Percentiles rank a stretch among this genome's conserved stretches.
Evolutionary conservation across 2,797 vertebrate genomes (phyloP).

Genomic region (Cottoperca gobio): DNA sequence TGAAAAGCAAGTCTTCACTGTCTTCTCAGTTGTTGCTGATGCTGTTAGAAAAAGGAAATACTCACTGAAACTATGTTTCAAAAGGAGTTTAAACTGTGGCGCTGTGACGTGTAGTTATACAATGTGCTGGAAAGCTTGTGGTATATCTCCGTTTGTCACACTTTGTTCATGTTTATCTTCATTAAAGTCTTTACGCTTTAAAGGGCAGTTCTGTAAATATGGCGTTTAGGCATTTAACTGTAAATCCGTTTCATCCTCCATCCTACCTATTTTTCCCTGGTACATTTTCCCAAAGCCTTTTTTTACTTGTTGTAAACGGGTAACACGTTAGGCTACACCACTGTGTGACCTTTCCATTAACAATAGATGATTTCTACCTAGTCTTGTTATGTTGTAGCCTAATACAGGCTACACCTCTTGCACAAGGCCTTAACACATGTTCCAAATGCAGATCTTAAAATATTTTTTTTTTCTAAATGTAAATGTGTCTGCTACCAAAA

Average conservation of each 20-base stretch:
- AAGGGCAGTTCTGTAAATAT: not conserved
- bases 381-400: not conserved
- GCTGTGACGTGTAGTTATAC: not conserved
- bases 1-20: constrained; percentile 16
- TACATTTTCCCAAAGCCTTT: not conserved
- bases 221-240: not conserved
- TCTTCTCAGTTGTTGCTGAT: constrained; percentile 38
- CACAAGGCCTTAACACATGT: not conserved
- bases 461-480: not conserved
- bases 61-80: not conserved
- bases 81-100: not conserved
- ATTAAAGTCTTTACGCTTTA: not conserved
- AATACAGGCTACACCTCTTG: not conserved
- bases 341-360: not conserved
- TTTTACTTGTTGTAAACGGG: not conserved
- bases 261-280: too few species aligned
- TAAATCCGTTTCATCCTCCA: not conserved
- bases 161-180: not conserved
- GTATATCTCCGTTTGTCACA: not conserved
- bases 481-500: not conserved
- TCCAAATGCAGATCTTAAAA: not conserved
- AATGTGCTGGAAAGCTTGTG: not conserved
- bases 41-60: constrained; percentile 18
- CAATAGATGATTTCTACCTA: not conserved
- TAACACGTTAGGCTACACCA: not conserved